Conservation (phyloP, 2,797 vertebrate genomes). For the Euthynnus affinis region DNA sequence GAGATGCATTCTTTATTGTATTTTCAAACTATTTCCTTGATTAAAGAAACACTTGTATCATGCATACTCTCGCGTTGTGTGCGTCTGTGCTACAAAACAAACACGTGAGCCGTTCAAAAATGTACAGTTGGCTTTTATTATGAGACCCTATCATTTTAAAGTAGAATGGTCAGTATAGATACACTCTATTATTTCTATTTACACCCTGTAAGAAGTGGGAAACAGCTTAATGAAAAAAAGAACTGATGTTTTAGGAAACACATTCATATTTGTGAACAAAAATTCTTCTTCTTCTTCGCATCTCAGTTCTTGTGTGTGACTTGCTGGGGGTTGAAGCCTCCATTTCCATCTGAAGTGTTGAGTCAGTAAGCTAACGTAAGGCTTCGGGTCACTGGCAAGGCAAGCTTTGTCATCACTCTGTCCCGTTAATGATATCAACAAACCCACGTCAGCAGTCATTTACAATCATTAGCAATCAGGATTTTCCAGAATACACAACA, state of each 20-base stretch:
- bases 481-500: conserved; percentile 42
- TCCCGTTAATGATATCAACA: conserved; percentile 84
- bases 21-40: conserved; percentile 53
- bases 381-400: conserved; percentile 83
- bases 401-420: conserved; percentile 83
- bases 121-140: conserved; percentile 84
- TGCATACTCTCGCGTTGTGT: neutral
- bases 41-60: conserved; percentile 52
- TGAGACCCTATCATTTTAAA: conserved; percentile 79
- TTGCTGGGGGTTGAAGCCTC: conserved; percentile 64
- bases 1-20: conserved; percentile 44
- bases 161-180: conserved; percentile 80
- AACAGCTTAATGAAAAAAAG: conserved; percentile 60
- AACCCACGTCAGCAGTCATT: conserved; percentile 73
- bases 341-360: conserved; percentile 55
- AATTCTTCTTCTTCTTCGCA: conserved; percentile 20
- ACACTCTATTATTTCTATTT: conserved; percentile 80
- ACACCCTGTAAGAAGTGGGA: conserved; percentile 81
- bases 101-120: conserved; percentile 71
- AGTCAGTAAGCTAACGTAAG: conserved; percentile 67
- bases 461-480: conserved; percentile 66
- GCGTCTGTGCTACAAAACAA: conserved; percentile 47
- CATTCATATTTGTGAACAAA: conserved; percentile 73
- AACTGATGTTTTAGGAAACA: conserved; percentile 70
- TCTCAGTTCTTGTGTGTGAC: conserved; percentile 47